A percentile compares a stretch with the other conserved stretches of the same genome.
Conservation (phyloP, 1,140 invertebrate genomes). For the Ips nitidus region DNA sequence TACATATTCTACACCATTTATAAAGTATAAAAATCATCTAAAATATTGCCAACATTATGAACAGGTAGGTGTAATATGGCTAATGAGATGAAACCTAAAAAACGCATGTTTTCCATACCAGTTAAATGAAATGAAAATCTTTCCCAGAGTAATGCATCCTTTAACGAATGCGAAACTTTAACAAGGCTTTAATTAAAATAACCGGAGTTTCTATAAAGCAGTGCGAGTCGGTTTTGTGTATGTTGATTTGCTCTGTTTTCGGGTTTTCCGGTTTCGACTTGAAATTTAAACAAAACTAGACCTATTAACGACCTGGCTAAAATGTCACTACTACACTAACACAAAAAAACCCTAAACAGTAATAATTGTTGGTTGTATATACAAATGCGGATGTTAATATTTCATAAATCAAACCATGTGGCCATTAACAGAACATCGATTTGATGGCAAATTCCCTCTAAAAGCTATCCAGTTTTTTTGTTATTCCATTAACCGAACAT, state of each 20-base stretch:
- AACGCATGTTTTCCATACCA: neutral
- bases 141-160: neutral
- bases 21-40: no score
- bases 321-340: neutral
- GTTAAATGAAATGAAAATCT: neutral
- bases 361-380: neutral
- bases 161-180: neutral
- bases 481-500: constrained; percentile 3
- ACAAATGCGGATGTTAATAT: neutral
- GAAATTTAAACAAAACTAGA: no score
- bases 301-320: no score
- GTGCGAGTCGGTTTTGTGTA: neutral
- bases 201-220: neutral
- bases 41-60: no score
- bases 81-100: constrained; percentile 1
- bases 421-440: neutral
- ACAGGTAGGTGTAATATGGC: no score
- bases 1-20: no score
- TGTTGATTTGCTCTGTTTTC: neutral
- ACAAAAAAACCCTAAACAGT: neutral
- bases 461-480: neutral
- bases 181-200: constrained; percentile 4
- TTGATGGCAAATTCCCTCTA: constrained; percentile 1
- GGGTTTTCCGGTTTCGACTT: no score
- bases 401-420: neutral